Evolutionary conservation across 2,797 vertebrate species (phyloP).

Genomic region (Pristis pectinata): DNA sequence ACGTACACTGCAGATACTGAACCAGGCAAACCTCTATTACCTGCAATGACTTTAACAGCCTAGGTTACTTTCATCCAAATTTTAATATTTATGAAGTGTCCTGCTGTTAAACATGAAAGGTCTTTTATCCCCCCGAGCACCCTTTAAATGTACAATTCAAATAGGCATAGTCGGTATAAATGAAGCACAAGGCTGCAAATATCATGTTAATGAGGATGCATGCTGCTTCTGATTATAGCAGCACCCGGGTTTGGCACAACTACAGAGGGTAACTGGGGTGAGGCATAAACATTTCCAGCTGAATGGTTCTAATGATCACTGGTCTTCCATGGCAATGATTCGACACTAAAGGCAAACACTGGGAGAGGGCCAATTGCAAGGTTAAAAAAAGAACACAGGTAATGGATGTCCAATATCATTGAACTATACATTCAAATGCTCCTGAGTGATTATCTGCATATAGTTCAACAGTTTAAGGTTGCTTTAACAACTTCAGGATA

Average conservation of each 20-base stretch:
- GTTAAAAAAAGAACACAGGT: background rate
- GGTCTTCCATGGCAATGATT: background rate
- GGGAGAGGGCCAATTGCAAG: background rate
- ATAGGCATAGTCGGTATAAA: background rate
- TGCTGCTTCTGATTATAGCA: conserved; percentile 16
- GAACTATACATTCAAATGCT: background rate
- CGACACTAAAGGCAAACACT: background rate
- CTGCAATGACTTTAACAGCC: background rate
- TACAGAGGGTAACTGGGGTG: background rate
- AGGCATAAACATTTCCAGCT: background rate
- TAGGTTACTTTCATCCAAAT: background rate
- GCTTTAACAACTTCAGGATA: background rate
- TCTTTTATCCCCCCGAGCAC: conserved; percentile 6
- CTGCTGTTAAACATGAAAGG: conserved; percentile 14
- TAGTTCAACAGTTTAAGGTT: background rate
- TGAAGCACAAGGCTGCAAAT: background rate
- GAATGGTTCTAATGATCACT: background rate
- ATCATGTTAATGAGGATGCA: background rate
- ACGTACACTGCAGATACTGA: background rate
- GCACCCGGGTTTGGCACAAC: background rate
- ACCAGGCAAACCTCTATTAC: background rate
- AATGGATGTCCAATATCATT: background rate
- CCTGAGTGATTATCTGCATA: background rate
- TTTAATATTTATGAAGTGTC: background rate
- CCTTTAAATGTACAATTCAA: background rate